phyloP scores from a whole-genome alignment of 2,113 vertebrate species.

The Falcunculus frontatus region DNA sequence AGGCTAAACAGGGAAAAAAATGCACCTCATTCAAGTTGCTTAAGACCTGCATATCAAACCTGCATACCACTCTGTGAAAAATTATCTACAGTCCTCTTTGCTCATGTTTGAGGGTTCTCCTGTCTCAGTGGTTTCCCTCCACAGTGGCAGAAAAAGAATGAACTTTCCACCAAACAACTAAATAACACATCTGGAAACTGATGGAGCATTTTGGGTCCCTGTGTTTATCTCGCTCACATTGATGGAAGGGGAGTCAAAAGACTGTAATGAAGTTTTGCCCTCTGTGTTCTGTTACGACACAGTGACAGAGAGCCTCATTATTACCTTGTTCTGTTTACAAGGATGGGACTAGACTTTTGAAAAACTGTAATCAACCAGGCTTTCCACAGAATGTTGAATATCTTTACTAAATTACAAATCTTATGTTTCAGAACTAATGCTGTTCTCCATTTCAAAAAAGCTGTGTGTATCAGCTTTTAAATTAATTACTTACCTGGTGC shows the following conservation, averaged over 20 bases:
- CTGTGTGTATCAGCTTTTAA: neutral
- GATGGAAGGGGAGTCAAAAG: slow-evolving; percentile 59
- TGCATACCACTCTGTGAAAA: neutral
- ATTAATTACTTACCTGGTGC: slow-evolving; percentile 16
- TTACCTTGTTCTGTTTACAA: slow-evolving; percentile 54
- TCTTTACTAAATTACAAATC: neutral
- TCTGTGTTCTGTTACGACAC: slow-evolving; percentile 63
- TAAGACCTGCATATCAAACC: neutral
- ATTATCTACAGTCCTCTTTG: neutral
- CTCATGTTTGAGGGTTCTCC: neutral
- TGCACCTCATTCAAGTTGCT: neutral
- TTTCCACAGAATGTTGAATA: neutral
- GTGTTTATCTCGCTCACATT: slow-evolving; percentile 48
- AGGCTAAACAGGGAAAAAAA: slow-evolving; percentile 28
- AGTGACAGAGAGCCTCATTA: slow-evolving; percentile 71
- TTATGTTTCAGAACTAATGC: neutral
- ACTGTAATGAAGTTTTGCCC: slow-evolving; percentile 64
- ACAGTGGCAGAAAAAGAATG: neutral
- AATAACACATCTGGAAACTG: slow-evolving; percentile 19
- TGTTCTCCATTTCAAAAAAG: neutral
- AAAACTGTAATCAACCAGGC: slow-evolving; percentile 17
- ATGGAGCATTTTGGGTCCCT: slow-evolving; percentile 27
- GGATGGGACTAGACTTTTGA: slow-evolving; percentile 27
- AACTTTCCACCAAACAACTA: neutral
- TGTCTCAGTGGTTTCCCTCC: neutral